Evolutionary conservation across 2,888 invertebrate genomes (phyloP).

Genomic region (Eumacrocentrus americanus): DNA sequence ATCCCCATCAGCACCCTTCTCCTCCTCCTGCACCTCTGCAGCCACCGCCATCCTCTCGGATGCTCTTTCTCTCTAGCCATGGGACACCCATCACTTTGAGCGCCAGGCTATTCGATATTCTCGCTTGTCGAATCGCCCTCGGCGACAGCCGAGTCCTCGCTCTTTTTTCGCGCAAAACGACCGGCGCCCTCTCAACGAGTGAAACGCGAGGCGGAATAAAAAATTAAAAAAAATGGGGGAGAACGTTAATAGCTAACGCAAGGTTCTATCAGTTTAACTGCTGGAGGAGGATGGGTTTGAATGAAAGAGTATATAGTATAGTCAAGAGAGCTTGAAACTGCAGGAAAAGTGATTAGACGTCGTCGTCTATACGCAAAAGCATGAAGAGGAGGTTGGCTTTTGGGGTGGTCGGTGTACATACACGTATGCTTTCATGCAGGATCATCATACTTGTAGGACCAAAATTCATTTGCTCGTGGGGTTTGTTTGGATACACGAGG

Average conservation of each 20-base stretch:
- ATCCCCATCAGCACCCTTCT: neutral
- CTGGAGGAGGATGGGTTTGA: too few relatives aligned
- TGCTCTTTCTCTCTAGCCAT: slow-evolving; percentile 5
- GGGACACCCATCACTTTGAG: slow-evolving; percentile 27
- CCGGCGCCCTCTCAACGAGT: slow-evolving; percentile 21
- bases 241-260: too few relatives aligned
- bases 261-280: too few relatives aligned
- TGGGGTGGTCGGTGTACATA: neutral
- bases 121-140: slow-evolving; percentile 17
- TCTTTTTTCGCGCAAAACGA: slow-evolving; percentile 20
- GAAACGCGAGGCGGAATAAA: slow-evolving; percentile 26
- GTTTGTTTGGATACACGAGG: slow-evolving; percentile 25
- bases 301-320: too few relatives aligned
- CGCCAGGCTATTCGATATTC: slow-evolving; percentile 32
- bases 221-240: slow-evolving; percentile 17
- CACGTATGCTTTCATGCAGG: neutral
- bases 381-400: too few relatives aligned
- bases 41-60: too few relatives aligned
- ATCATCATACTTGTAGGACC: neutral
- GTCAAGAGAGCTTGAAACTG: too few relatives aligned
- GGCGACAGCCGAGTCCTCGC: slow-evolving; percentile 13
- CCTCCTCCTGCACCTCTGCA: neutral
- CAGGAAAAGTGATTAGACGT: too few relatives aligned
- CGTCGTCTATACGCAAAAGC: too few relatives aligned
- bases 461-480: slow-evolving; percentile 21